Percentiles rank a stretch among this genome's conserved stretches.
phyloP scores from a whole-genome alignment of 2,797 vertebrate species.

The Tolypeutes matacus region DNA sequence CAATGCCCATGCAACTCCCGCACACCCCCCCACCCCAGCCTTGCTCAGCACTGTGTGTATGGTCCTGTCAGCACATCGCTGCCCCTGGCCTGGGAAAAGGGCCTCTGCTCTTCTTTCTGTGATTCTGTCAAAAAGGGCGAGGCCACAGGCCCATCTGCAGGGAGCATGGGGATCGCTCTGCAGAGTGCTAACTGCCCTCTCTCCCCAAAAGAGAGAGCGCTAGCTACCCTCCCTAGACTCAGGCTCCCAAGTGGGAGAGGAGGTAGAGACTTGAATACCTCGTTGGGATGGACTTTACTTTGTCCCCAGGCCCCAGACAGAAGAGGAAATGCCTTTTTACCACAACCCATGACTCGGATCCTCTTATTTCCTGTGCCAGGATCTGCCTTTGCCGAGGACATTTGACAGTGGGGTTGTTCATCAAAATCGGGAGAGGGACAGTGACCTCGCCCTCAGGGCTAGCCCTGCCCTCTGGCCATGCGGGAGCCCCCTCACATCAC shows the following conservation, averaged over 20 bases:
- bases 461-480: not conserved
- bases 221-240: not conserved
- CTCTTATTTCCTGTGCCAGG: not conserved
- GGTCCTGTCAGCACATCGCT: not conserved
- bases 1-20: not conserved
- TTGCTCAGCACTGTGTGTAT: rapidly evolving
- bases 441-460: rapidly evolving
- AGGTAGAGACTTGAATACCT: not conserved
- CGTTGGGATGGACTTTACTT: slow-evolving; percentile 3
- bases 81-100: not conserved
- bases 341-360: not conserved
- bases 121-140: not conserved
- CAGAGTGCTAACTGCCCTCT: not conserved
- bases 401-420: not conserved
- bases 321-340: slow-evolving; percentile 7
- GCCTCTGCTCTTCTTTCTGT: not conserved
- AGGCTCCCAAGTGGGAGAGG: not conserved
- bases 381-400: not conserved
- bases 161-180: not conserved
- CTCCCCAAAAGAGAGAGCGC: not conserved
- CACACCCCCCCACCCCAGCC: too few species aligned
- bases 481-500: rapidly evolving
- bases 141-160: not conserved
- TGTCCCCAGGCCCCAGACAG: not conserved
- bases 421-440: not conserved